phyloP scores from a whole-genome alignment of 2,797 vertebrate species.

The Peromyscus nudipes region DNA sequence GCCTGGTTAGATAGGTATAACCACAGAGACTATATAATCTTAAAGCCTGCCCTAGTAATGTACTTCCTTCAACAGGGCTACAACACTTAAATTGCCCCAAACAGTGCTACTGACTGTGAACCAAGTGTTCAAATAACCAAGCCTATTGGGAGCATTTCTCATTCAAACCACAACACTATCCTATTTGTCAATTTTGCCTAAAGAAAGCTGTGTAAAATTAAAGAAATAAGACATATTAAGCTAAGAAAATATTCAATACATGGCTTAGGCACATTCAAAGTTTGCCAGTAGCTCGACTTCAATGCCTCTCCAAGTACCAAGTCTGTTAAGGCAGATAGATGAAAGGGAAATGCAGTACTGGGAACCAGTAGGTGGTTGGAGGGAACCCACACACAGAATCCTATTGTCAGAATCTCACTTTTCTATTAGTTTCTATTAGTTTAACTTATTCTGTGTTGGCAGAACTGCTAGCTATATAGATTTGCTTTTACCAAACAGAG shows the following conservation, averaged over 20 bases:
- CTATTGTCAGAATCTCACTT: background rate
- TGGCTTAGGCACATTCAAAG: background rate
- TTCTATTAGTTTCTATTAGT: background rate
- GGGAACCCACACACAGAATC: background rate
- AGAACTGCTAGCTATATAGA: background rate
- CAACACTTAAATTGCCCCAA: background rate
- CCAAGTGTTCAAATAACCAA: background rate
- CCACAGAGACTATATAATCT: background rate
- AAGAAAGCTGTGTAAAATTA: background rate
- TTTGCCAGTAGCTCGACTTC: background rate
- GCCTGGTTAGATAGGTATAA: too few relatives aligned
- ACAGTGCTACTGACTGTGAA: background rate
- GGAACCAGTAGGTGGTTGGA: background rate
- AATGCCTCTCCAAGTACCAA: background rate
- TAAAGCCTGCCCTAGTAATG: background rate
- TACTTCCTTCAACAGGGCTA: background rate
- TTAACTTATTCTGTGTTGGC: background rate
- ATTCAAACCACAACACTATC: background rate
- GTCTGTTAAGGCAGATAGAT: background rate
- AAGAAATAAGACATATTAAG: background rate
- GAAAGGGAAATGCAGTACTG: background rate
- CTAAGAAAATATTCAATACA: background rate
- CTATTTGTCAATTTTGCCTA: background rate
- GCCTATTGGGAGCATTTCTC: background rate
- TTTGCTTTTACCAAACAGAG: background rate